Base-by-base conservation (phyloP, 2,113 vertebrate species). In the Nannobrachium achirus region DNA sequence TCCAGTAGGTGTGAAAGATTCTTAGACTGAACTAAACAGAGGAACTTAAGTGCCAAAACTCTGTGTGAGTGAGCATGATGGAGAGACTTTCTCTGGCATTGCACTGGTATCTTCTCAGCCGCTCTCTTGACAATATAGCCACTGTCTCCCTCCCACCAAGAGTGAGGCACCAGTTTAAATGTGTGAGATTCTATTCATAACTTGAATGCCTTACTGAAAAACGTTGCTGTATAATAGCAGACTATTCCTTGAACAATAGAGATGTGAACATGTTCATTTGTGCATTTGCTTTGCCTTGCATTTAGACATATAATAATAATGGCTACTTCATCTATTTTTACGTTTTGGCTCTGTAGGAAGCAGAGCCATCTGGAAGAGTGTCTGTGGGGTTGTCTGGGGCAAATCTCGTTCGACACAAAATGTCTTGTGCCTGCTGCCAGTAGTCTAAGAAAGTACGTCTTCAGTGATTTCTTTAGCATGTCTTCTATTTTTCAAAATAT, bases 1-100 rank as follows among this genome's bases (percentile, higher is more conserved):
- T n/a, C n/a, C n/a, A 80, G 25, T 71, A 71, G 82, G 82, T 81
- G 68, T 89, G 88, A 89, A 89, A 89, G 76, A 56, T 68, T 82
- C 83, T 87, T 81, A 78, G 84, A 79, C 76, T 69, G 19, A 69
- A 57, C 50, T 79, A 81, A 89, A 89, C 81, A 48, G 82, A 63
- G 53, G 70, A 58, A 57, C 82, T 86, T 86, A 89, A 20, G 40
- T 56, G 71, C 79, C 77, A 83, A 79, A 79, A 53, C 45, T 58
- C 58, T 62, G 60, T 33, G 45, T 39, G 57, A 15, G 46, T 46
- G 13, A 45, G 55, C 10, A 16, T 18, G 38, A 25, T 11, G 8
- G 55, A 52, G 45, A 50, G 73, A 52, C n/a, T 20, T 38, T 41
- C 25, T 33, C 25, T 33, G 25, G 25, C 25, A 33, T 33, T 5